Evolutionary conservation across 2,888 invertebrate species (phyloP).

Genomic region (Drosophila melanosoma): DNA sequence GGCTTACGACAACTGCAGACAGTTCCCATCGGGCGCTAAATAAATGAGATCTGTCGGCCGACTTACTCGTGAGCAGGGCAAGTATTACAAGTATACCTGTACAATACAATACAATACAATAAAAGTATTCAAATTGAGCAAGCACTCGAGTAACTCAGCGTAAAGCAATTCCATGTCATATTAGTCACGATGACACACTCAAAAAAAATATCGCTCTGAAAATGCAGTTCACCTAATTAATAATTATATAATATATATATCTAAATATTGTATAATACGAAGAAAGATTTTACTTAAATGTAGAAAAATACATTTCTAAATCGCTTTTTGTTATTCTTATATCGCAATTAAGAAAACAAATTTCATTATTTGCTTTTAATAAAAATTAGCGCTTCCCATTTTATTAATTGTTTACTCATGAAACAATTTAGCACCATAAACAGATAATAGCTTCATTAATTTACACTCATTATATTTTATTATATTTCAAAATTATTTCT

Average conservation of each 20-base stretch:
- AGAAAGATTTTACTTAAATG: neutral
- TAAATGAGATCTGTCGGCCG: slow-evolving; percentile 31
- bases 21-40: slow-evolving; percentile 16
- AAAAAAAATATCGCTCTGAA: neutral
- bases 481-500: neutral
- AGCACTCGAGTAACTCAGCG: slow-evolving; percentile 3
- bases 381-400: neutral
- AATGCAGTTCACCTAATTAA: neutral
- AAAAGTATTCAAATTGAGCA: neutral
- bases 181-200: slow-evolving; percentile 40
- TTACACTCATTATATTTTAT: neutral
- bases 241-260: neutral
- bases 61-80: slow-evolving; percentile 33
- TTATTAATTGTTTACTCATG: neutral
- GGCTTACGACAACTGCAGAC: slow-evolving; percentile 33
- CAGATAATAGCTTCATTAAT: neutral
- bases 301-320: neutral
- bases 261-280: neutral
- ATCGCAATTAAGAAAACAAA: neutral
- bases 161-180: slow-evolving; percentile 27
- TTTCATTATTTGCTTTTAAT: neutral
- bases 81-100: slow-evolving; percentile 3
- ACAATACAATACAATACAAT: neutral
- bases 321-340: neutral
- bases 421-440: too few species aligned